Evolutionary conservation across 2,797 vertebrate genomes (phyloP).

Genomic region (Cossypha heuglini): DNA sequence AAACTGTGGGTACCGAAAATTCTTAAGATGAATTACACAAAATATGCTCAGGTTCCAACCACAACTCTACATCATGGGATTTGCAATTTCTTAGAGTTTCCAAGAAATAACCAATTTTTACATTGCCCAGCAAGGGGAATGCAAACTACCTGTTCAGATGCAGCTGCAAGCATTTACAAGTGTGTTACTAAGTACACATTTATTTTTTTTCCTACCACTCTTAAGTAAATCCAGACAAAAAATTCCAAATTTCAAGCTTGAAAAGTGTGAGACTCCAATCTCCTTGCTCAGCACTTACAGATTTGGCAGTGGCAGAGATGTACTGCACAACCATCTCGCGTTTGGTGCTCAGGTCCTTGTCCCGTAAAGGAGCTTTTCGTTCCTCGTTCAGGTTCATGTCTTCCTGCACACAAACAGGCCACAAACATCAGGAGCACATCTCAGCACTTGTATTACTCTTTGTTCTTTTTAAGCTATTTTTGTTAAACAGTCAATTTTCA

Average conservation of each 20-base stretch:
- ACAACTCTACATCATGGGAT: slow-evolving; percentile 24
- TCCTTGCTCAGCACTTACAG: slow-evolving; percentile 86
- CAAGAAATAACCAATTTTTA: slow-evolving; percentile 42
- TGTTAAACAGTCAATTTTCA: neutral
- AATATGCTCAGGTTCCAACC: neutral
- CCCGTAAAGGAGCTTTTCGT: slow-evolving; percentile 91
- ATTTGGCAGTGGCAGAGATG: slow-evolving; percentile 97
- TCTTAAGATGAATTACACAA: slow-evolving; percentile 19
- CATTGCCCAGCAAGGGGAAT: slow-evolving; percentile 26
- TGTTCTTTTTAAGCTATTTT: neutral
- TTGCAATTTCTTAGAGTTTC: slow-evolving; percentile 30
- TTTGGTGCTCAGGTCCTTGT: slow-evolving; percentile 93
- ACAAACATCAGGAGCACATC: neutral
- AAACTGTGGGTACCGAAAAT: neutral
- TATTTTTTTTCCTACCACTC: neutral
- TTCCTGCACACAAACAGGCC: slow-evolving; percentile 79
- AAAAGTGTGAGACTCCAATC: neutral
- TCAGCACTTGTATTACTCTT: neutral
- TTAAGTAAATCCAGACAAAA: neutral
- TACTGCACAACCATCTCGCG: slow-evolving; percentile 99
- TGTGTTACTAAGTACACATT: neutral
- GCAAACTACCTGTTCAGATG: slow-evolving; percentile 44
- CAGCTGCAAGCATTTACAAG: slow-evolving; percentile 25
- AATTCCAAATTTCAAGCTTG: slow-evolving; percentile 51
- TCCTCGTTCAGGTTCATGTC: slow-evolving; percentile 99